Evolutionary conservation across 1,140 invertebrate species (phyloP), one percentile per base, ranked within the genome.

Genomic region (Cardiocondyla obscurior): DNA sequence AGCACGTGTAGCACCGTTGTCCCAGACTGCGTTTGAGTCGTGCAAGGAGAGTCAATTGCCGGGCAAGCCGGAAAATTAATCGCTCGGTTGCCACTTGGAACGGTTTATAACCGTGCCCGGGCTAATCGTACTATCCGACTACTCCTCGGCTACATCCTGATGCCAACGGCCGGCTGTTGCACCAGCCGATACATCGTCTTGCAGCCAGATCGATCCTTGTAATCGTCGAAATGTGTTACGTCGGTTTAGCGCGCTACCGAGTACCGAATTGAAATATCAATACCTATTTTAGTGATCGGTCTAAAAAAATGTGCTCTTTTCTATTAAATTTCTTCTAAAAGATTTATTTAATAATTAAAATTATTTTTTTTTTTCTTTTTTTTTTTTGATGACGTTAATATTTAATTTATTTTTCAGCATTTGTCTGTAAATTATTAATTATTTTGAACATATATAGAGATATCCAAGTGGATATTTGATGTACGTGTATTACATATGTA

Each of bases 1-100:
- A 44, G 74, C 74, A 77, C 60, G 46, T 77, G 74, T 53, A 67
- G 57, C 14, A n/a, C 49, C 44, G 30, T 67, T 67, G 74, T 79
- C 25, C 44, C 62, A 53, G 46, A 28, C 62, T 77, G 74, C 60
- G 44, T 67, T 65, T 25, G 46, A 51, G 74, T 67, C 60, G 74
- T 55, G 74, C 74, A n/a, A 77, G 62, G 74, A 53, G 69, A 81
- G 69, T 81, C 67, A 81, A 81, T 81, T 73, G 69, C 65, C 53
- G 55, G 55, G 79, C 69, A 58, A 73, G 79, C 79, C 16, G 79
- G 79, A 81, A 81, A 81, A 81, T 81, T 81, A 73, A 81, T 81
- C 79, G 79, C 28, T 58, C 39, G 53, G 42, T 74, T 73, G 79
- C 79, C 79, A 81, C 69, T 81, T 74, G 67, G 53, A 81, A 44